Evolutionary conservation across 2,888 invertebrate genomes (phyloP), one percentile per base, ranked within the genome.

Genomic region (Rugalucina vietnamica): DNA sequence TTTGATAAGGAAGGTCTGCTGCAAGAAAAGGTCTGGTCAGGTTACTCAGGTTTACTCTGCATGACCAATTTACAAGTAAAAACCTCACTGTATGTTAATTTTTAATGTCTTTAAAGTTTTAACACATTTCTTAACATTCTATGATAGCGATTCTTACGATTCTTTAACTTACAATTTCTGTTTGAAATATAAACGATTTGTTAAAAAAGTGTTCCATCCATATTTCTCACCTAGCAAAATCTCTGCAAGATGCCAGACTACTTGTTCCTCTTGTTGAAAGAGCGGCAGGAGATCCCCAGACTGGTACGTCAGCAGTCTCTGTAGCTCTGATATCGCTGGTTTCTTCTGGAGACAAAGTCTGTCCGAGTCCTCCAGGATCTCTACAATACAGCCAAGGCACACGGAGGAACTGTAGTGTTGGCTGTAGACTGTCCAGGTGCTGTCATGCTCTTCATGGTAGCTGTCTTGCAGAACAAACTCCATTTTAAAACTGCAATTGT

Each of bases 351-450:
- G 34, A 29, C 84, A 79, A 5, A 88, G 76, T 18, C 88, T 71
- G 14, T 79, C 69, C 3, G 65, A 60, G 49, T 87, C 79, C 81
- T 91, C 90, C 21, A 91, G 60, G 10, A 80, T 84, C 71, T 90
- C 87, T 14, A 90, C 82, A 43, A 91, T 79, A 72, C 91, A 91
- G 12, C 89, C 90, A 36, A 91, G 49, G 60, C 91, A 91, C 8
- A 90, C 79, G n/a, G 76, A 81, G 34, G 74, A 74, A 49, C 60
- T 57, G 39, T 86, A 82, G 1, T 88, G 77, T 1, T 83, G 74
- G 43, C 86, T 82, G 65, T 72, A 74, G 2, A 89, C 32, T 36
- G 79, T 43, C 91, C 91, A 91, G 24, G 73, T 76, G 0, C 18
- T 77, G 78, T 87, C 89, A 81, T 91, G 91, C 27, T 84, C 71